phyloP scores from a whole-genome alignment of 2,888 invertebrate species.

The Drosophila nr. medialis region DNA sequence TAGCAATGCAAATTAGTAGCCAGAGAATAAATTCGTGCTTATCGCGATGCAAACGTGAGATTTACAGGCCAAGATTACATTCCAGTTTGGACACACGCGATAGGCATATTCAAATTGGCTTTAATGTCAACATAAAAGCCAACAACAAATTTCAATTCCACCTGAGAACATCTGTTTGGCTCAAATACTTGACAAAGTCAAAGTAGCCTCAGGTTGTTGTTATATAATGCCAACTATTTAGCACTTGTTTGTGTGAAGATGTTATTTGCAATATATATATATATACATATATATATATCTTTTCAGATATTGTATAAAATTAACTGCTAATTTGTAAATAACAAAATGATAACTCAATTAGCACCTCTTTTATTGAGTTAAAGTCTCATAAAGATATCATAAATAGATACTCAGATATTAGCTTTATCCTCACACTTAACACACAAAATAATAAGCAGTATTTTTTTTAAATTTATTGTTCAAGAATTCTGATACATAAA shows the following conservation, averaged over 20 bases:
- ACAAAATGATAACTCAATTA: background rate
- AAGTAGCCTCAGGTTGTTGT: background rate
- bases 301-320: background rate
- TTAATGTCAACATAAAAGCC: slow-evolving; percentile 41
- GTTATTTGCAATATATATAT: too few relatives aligned
- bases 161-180: background rate
- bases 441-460: too few relatives aligned
- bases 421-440: background rate
- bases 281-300: background rate
- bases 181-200: background rate
- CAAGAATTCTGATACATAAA: too few relatives aligned
- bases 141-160: background rate
- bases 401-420: background rate
- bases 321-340: background rate
- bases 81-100: slow-evolving; percentile 39
- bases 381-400: background rate
- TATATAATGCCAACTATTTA: background rate
- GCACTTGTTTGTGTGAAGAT: background rate
- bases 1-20: slow-evolving; percentile 69
- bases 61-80: slow-evolving; percentile 44
- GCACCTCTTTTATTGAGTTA: background rate
- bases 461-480: too few relatives aligned
- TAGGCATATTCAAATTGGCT: slow-evolving; percentile 47
- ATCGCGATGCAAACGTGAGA: slow-evolving; percentile 40
- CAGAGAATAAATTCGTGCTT: slow-evolving; percentile 37